These are phyloP conservation scores for Pararge aegeria DNA, from an alignment of 1,140 invertebrate genomes.

Conservation along the genomic window DNA sequence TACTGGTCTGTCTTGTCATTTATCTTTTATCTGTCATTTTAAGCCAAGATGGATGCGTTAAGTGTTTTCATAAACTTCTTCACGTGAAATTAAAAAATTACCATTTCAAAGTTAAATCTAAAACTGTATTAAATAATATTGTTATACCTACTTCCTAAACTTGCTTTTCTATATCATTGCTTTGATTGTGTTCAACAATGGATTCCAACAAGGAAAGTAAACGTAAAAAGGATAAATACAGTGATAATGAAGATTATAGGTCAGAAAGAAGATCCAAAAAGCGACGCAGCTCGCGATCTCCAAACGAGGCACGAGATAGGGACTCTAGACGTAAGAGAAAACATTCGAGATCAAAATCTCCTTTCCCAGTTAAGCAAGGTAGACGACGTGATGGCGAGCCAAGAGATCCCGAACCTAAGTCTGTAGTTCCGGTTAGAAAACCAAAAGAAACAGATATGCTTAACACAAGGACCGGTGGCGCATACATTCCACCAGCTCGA, in stretches of 20 bases:
- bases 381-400: constrained; percentile 40
- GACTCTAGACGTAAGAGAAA: constrained; percentile 54
- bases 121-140: neutral
- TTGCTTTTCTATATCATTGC: neutral
- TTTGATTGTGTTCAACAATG: constrained; percentile 30
- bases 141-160: neutral
- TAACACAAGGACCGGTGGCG: constrained; percentile 94
- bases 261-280: constrained; percentile 52
- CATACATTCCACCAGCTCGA: constrained; percentile 99
- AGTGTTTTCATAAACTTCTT: neutral
- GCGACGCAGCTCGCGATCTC: constrained; percentile 50
- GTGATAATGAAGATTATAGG: constrained; percentile 48
- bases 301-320: constrained; percentile 34
- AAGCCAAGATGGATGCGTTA: neutral
- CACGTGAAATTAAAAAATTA: neutral
- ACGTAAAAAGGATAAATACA: constrained; percentile 53
- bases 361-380: constrained; percentile 37
- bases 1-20: neutral
- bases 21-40: neutral
- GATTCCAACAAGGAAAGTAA: constrained; percentile 46
- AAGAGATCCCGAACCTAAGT: constrained; percentile 36
- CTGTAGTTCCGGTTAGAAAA: constrained; percentile 46
- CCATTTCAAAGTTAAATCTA: neutral
- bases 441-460: constrained; percentile 86
- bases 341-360: constrained; percentile 55